Base-by-base conservation (phyloP, 2,113 vertebrate species). In the Pseudopipra pipra region DNA sequence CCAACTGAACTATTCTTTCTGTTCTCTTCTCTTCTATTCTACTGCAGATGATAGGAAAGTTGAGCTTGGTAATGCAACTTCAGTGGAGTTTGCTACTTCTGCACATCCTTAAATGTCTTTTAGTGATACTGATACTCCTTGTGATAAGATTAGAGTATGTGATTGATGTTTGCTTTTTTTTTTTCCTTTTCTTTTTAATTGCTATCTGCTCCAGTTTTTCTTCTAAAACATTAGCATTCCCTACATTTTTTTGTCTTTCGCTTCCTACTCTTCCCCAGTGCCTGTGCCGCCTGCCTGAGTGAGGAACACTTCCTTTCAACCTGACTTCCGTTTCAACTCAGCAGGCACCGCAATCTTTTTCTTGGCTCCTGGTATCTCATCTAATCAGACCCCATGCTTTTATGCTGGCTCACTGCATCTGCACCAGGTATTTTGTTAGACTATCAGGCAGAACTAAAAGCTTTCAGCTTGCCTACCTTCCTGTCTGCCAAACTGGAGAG, bases 401-500 rank as follows among this genome's bases (percentile, higher is more conserved):
- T 94, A 94, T 94, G 90, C 52, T 84, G 91, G 65, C 87, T 96
- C 95, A 84, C 59, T 62, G 30, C 85, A 91, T 95, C 86, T 79
- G 58, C 37, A 76, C 68, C 85, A 96, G 95, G 90, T 78, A 87
- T 97, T 96, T 97, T 89, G 54, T 97, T 83, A 96, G 94, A 87
- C 90, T 93, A 63, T 89, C 78, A 85, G 41, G 25, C 74, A 85
- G 94, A 85, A 75, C 83, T 96, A 93, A 97, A 94, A 96, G 94
- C 79, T 95, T 94, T 94, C 86, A 85, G 76, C 74, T 87, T 96
- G 78, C 90, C 79, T 91, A 76, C 77, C 31, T 91, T 93, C 82
- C 93, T 92, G 35, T 84, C 70, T 96, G 96, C 85, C 81, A 96
- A 96, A 95, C 12, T 81, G 78, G 78, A 81, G 59, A 73, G 76